A percentile compares a stretch with the other conserved stretches of the same genome.
Conservation (phyloP, 2,888 invertebrate species). For the Pristionchus fissidentatus region DNA sequence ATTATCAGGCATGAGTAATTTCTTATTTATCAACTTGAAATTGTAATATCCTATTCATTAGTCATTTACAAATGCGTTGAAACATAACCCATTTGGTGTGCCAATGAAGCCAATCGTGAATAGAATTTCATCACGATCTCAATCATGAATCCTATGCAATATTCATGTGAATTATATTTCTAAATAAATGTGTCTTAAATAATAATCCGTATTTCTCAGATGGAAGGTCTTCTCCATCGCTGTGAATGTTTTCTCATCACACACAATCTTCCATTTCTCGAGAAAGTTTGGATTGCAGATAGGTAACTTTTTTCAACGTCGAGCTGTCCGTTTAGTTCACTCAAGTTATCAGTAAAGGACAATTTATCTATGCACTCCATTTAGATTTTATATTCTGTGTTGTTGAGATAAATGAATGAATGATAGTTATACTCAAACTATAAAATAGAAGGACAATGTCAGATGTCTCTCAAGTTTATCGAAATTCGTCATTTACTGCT, state of each 20-base stretch:
- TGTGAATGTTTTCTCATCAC: conserved; percentile 75
- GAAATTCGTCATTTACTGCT: too few species aligned
- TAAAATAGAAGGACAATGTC: too few species aligned
- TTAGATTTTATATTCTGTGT: background rate
- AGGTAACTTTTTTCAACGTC: too few species aligned
- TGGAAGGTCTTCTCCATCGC: conserved; percentile 75
- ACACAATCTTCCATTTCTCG: conserved; percentile 73
- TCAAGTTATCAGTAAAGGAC: too few species aligned
- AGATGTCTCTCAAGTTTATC: too few species aligned
- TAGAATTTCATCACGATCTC: too few species aligned
- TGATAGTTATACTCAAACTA: background rate
- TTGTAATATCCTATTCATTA: background rate
- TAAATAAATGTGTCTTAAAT: background rate
- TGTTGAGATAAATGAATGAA: background rate
- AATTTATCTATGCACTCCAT: background rate
- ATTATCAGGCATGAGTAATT: conserved; percentile 70
- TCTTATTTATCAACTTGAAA: background rate
- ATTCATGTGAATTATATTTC: too few species aligned
- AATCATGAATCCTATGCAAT: too few species aligned
- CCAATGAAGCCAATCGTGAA: too few species aligned
- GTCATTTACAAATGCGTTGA: too few species aligned
- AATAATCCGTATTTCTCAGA: conserved; percentile 58
- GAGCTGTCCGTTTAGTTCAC: too few species aligned
- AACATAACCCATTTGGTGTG: too few species aligned
- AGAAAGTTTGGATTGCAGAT: conserved; percentile 75